A percentile compares a stretch with the other conserved stretches of the same genome.
Evolutionary conservation across 2,797 vertebrate species (phyloP).

Genomic region (Pseudochromis fuscus): DNA sequence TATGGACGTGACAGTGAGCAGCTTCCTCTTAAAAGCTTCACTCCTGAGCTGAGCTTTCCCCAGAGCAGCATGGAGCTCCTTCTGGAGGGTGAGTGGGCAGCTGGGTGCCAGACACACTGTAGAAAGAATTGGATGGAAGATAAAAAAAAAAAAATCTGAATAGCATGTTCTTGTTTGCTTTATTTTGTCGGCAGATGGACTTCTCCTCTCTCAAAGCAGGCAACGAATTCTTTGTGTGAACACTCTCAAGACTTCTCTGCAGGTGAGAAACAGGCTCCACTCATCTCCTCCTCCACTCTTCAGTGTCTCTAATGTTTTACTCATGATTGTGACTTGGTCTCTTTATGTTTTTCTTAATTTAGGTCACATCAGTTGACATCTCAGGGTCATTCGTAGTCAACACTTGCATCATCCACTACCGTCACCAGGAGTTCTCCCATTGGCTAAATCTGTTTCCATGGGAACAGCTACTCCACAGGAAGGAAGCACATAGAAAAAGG

Average conservation of each 20-base stretch:
- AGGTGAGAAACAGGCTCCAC: slow-evolving; percentile 79
- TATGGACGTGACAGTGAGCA: slow-evolving; percentile 90
- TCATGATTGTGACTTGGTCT: slow-evolving; percentile 8
- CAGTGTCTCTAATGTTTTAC: background rate
- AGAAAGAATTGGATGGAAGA: slow-evolving; percentile 7
- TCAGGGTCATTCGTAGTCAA: slow-evolving; percentile 89
- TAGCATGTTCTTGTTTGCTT: slow-evolving; percentile 19
- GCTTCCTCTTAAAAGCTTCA: slow-evolving; percentile 91
- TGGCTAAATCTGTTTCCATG: slow-evolving; percentile 93
- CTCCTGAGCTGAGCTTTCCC: slow-evolving; percentile 90
- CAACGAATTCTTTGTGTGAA: slow-evolving; percentile 96
- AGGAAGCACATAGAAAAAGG: slow-evolving; percentile 82
- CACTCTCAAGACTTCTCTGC: slow-evolving; percentile 89
- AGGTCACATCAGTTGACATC: slow-evolving; percentile 94
- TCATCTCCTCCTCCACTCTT: background rate
- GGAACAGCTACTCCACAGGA: slow-evolving; percentile 82
- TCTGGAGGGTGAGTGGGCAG: slow-evolving; percentile 88
- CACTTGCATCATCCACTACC: slow-evolving; percentile 98
- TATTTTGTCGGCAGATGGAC: slow-evolving; percentile 87
- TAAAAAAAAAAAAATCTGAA: slow-evolving; percentile 7
- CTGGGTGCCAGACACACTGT: slow-evolving; percentile 1
- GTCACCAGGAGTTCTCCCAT: slow-evolving; percentile 96
- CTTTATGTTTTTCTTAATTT: slow-evolving; percentile 7
- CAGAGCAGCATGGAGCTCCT: slow-evolving; percentile 92
- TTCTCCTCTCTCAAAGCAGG: slow-evolving; percentile 96